These are phyloP conservation scores for Cathartes aura DNA, from an alignment of 2,113 vertebrate species.

Conservation along the genomic window DNA sequence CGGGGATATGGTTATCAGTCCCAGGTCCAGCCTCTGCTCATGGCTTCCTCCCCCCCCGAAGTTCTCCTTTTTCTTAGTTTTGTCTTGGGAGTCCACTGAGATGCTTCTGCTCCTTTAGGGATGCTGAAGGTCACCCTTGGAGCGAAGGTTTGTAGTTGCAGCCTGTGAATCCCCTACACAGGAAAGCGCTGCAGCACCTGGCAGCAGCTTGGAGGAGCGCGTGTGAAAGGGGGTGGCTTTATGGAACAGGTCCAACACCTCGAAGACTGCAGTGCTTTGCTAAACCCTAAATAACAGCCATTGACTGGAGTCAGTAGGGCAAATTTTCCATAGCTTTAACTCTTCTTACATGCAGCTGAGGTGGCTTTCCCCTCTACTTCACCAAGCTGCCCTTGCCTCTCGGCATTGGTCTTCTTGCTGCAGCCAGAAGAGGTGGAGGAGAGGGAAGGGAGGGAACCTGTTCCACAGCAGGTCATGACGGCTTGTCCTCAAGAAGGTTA, in stretches of 20 bases:
- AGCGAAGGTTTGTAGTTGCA: background rate
- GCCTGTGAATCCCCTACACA: no score
- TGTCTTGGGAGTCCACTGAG: background rate
- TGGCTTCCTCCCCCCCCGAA: no score
- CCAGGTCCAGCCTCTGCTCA: accelerated
- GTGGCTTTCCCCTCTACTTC: background rate
- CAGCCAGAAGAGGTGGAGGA: background rate
- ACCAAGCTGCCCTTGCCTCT: background rate
- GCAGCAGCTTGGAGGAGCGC: background rate
- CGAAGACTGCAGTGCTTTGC: background rate
- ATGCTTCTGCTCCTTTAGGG: background rate
- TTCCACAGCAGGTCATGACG: no score
- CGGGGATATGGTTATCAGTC: background rate
- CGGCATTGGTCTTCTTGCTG: background rate
- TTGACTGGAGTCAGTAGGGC: background rate
- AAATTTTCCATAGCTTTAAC: background rate
- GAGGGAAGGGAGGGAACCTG: background rate
- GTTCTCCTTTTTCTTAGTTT: background rate
- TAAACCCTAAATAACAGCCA: background rate
- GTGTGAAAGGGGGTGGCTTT: background rate
- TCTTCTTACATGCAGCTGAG: no score
- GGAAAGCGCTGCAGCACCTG: no score
- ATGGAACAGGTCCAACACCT: background rate
- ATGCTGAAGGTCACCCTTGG: background rate
- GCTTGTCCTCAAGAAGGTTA: background rate